These are phyloP conservation scores for Madoqua kirkii DNA, from an alignment of 2,113 vertebrate species.

Conservation along the genomic window DNA sequence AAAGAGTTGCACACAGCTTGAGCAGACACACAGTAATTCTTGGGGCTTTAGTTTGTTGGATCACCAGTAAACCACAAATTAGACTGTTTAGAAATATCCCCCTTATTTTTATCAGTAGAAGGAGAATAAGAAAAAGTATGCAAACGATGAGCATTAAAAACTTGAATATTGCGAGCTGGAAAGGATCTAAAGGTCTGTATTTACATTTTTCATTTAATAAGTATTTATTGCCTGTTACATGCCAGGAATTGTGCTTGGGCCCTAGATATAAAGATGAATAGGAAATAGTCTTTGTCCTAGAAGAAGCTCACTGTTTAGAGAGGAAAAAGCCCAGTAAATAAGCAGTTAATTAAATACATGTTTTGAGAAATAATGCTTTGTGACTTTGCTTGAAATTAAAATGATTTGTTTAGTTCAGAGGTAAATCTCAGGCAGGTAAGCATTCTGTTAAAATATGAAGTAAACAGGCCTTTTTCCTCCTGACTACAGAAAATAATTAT, in stretches of 20 bases:
- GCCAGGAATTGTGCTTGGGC: not conserved
- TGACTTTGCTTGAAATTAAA: not conserved
- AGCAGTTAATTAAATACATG: not conserved
- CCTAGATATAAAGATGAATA: not conserved
- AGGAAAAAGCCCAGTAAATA: not conserved
- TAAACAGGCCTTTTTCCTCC: not conserved
- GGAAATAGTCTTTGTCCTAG: not conserved
- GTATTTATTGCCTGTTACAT: not conserved
- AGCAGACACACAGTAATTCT: not conserved
- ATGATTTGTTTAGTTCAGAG: not conserved
- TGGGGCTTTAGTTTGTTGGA: not conserved
- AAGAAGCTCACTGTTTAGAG: not conserved
- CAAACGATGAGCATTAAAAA: not conserved
- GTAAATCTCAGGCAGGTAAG: not conserved
- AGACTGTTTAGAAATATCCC: not conserved
- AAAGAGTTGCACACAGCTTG: not conserved
- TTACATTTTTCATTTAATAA: not conserved
- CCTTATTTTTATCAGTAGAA: not conserved
- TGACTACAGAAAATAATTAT: not conserved
- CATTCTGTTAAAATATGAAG: not conserved
- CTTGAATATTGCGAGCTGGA: not conserved
- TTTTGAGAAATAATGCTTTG: not conserved
- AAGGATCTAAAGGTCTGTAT: not conserved
- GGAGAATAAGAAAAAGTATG: not conserved
- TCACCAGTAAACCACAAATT: not conserved